Evolutionary conservation across 2,113 vertebrate species (phyloP).

Genomic region (Bucco capensis): DNA sequence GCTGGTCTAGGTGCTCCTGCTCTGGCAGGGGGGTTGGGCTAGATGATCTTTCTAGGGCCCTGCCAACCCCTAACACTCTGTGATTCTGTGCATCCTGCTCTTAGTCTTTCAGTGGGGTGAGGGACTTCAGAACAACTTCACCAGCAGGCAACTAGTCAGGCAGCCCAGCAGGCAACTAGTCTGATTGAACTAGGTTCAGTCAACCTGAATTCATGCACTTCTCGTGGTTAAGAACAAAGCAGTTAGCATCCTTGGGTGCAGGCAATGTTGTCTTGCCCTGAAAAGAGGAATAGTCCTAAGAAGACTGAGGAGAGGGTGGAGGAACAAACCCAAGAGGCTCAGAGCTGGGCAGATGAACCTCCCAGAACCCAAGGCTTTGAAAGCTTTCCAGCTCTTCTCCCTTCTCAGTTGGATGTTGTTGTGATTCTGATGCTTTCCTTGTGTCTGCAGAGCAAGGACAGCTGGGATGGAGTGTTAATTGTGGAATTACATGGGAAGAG

Average conservation of each 20-base stretch:
- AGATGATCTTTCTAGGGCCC: too few species aligned
- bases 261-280: not conserved
- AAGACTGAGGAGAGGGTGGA: not conserved
- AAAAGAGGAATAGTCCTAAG: not conserved
- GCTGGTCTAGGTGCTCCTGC: too few species aligned
- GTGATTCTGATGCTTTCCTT: not conserved
- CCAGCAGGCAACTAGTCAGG: too few species aligned
- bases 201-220: accelerated
- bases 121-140: not conserved
- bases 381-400: not conserved
- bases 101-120: accelerated
- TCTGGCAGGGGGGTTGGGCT: too few species aligned
- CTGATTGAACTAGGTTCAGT: too few species aligned
- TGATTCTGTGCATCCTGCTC: too few species aligned
- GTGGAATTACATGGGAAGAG: not conserved
- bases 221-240: accelerated
- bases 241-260: not conserved
- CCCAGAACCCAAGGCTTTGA: not conserved
- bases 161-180: too few species aligned
- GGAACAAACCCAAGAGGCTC: not conserved
- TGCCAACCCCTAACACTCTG: too few species aligned
- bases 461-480: not conserved
- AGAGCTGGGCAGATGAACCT: not conserved
- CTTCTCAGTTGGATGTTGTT: not conserved
- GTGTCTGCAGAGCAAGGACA: not conserved